Percentiles rank a stretch among this genome's conserved stretches.
Conservation (phyloP, 2,113 vertebrate species). For the Elaphurus davidianus region DNA sequence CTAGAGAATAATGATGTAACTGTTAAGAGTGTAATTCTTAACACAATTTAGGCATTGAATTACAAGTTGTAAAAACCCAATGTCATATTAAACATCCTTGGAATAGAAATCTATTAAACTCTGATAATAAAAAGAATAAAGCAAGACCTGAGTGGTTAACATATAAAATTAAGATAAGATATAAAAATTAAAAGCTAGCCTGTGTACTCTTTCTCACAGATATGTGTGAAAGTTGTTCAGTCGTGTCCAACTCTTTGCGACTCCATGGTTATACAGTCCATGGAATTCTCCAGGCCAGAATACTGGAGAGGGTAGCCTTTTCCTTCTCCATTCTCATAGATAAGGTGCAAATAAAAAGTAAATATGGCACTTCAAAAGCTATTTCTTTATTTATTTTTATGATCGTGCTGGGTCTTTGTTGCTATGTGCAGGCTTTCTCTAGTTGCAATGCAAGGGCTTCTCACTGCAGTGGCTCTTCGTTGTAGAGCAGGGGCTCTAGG, state of each 20-base stretch:
- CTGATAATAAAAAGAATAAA: conserved; percentile 11
- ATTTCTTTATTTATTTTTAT: not conserved
- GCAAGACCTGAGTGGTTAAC: not conserved
- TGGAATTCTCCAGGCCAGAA: not conserved
- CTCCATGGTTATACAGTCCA: not conserved
- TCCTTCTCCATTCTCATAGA: not conserved
- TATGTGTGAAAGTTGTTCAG: not conserved
- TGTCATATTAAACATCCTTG: not conserved
- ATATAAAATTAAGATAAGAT: not conserved
- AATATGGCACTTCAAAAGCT: not conserved
- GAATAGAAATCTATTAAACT: not conserved
- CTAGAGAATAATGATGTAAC: not conserved
- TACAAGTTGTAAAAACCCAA: conserved; percentile 23
- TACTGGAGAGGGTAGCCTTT: not conserved
- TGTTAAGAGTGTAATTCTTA: not conserved
- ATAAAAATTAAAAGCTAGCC: not conserved
- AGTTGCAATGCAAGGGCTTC: not conserved
- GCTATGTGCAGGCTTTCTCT: not conserved
- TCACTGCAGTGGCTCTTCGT: not conserved
- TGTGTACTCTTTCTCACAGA: not conserved
- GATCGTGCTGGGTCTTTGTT: not conserved
- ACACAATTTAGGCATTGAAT: not conserved
- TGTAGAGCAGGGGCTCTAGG: not conserved
- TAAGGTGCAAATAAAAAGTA: not conserved
- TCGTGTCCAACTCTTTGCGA: not conserved